Evolutionary conservation across 2,888 invertebrate genomes (phyloP).

Genomic region (Archips xylosteana): DNA sequence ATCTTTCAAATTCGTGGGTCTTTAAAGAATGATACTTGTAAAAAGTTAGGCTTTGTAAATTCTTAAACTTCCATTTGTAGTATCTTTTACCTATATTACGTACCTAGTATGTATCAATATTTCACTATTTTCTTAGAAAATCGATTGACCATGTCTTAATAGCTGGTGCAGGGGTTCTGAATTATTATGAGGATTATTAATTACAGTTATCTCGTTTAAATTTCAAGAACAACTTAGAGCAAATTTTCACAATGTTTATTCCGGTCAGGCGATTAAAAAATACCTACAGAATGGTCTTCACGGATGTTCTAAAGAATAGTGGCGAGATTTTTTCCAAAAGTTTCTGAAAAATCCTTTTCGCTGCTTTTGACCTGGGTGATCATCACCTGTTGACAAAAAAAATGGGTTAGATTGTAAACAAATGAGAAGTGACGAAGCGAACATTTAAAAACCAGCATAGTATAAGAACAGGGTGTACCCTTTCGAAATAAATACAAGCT

Average conservation of each 20-base stretch:
- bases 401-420: background rate
- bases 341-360: slow-evolving; percentile 95
- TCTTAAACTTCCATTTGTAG: slow-evolving; percentile 8
- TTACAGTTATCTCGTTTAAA: slow-evolving; percentile 16
- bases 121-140: slow-evolving; percentile 32
- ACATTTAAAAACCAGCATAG: background rate
- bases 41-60: slow-evolving; percentile 24
- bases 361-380: slow-evolving; percentile 89
- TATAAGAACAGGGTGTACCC: background rate
- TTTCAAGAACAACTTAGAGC: slow-evolving; percentile 10
- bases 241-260: background rate
- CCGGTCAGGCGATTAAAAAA: background rate
- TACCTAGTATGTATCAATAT: slow-evolving; percentile 22
- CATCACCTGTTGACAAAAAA: slow-evolving; percentile 86
- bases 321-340: slow-evolving; percentile 95
- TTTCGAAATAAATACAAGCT: slow-evolving; percentile 5
- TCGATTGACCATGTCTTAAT: slow-evolving; percentile 30
- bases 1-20: slow-evolving; percentile 15
- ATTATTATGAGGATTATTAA: slow-evolving; percentile 21
- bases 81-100: slow-evolving; percentile 32
- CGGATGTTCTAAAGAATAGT: slow-evolving; percentile 95
- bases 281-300: slow-evolving; percentile 69
- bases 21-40: slow-evolving; percentile 8
- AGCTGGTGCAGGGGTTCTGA: slow-evolving; percentile 32
- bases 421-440: background rate